Percentiles rank a stretch among this genome's conserved stretches.
Conservation (phyloP, 2,797 vertebrate species). For the Catostomus latipinnis region DNA sequence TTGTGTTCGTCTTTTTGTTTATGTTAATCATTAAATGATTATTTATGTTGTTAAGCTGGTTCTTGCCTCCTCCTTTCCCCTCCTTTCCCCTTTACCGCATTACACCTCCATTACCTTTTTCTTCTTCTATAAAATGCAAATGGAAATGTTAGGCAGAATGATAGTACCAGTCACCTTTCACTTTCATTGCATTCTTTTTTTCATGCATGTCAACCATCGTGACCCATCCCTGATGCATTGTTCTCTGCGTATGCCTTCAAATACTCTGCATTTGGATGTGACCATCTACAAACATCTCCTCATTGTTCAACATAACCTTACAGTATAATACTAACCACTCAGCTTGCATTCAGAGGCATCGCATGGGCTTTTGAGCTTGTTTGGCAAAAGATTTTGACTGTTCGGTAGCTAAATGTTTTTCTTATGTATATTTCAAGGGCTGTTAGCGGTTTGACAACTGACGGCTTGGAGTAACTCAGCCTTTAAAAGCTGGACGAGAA, state of each 20-base stretch:
- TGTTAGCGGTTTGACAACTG: constrained; percentile 40
- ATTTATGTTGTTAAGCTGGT: too few relatives aligned
- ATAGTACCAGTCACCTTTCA: too few relatives aligned
- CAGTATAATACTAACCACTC: constrained; percentile 39
- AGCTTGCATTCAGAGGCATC: background rate
- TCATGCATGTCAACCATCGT: too few relatives aligned
- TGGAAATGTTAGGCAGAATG: too few relatives aligned
- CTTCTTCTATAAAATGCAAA: too few relatives aligned
- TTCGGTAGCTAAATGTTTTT: constrained; percentile 26
- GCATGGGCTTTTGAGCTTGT: constrained; percentile 1
- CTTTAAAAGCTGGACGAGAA: constrained; percentile 48
- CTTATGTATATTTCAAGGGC: background rate
- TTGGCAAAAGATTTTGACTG: background rate
- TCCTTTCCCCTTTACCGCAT: too few relatives aligned
- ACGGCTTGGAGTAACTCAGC: constrained; percentile 4
- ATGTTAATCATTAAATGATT: too few relatives aligned
- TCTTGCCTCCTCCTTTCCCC: too few relatives aligned
- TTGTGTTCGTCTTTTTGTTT: too few relatives aligned
- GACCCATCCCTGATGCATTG: background rate
- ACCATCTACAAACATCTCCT: constrained; percentile 39
- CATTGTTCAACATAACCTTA: constrained; percentile 44
- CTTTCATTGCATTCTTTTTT: too few relatives aligned
- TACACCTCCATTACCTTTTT: too few relatives aligned
- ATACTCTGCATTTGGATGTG: constrained; percentile 12
- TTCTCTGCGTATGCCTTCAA: constrained; percentile 34